Conservation (phyloP, 2,113 vertebrate genomes). For the Antigone vipio region DNA sequence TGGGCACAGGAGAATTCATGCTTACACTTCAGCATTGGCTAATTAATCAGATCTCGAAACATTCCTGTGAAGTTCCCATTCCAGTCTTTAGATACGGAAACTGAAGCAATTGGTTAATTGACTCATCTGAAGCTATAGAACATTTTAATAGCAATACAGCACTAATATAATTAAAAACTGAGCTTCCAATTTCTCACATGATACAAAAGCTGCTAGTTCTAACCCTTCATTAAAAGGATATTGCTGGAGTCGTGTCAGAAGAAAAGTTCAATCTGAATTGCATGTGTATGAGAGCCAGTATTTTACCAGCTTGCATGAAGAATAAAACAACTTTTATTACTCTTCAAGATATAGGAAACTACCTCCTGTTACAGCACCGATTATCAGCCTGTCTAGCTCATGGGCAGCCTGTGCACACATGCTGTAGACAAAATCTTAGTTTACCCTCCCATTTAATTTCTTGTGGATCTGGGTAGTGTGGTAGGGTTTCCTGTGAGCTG, state of each 20-base stretch:
- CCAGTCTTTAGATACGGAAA: background rate
- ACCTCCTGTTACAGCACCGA: background rate
- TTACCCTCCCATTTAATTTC: background rate
- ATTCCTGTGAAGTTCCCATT: background rate
- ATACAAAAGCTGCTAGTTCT: background rate
- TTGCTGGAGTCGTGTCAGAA: background rate
- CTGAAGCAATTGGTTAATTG: background rate
- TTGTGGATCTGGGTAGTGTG: background rate
- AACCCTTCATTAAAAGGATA: background rate
- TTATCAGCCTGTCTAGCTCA: background rate
- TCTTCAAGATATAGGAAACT: background rate
- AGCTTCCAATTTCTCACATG: background rate
- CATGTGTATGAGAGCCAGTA: background rate
- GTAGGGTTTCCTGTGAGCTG: background rate
- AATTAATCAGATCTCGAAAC: conserved; percentile 1
- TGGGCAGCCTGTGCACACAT: background rate
- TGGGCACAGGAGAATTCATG: background rate
- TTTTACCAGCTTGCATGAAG: background rate
- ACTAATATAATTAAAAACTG: background rate
- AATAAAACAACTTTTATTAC: background rate
- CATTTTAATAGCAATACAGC: background rate
- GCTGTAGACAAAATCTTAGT: background rate
- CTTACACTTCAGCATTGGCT: background rate
- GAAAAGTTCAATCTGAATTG: background rate
- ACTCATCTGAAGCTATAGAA: background rate